Percentiles rank a stretch among this genome's conserved stretches.
Evolutionary conservation across 53 echinoderm and acorn worm genomes (phyloP).

Genomic region (Echinometra lucunter): DNA sequence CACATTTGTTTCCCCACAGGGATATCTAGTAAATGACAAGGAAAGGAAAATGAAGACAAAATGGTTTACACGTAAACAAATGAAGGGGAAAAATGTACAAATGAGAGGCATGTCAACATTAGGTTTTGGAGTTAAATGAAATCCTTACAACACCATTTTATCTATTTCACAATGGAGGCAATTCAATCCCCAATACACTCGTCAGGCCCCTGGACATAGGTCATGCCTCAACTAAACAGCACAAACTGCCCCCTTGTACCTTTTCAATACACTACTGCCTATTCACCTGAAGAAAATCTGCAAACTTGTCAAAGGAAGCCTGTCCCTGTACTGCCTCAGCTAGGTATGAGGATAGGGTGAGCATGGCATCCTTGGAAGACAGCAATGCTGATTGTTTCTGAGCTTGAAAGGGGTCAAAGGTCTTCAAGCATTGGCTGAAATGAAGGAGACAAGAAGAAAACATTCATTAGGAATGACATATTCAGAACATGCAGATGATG

Average conservation of each 20-base stretch:
- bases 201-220: no score
- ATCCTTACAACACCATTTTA: no score
- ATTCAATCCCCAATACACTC: no score
- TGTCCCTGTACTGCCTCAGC: slow-evolving; percentile 49
- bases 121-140: background rate
- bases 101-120: background rate
- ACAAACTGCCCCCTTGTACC: no score
- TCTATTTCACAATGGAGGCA: no score
- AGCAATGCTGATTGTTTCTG: slow-evolving; percentile 83
- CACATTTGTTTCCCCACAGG: slow-evolving; percentile 97
- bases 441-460: background rate
- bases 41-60: background rate
- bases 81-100: no score
- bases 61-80: background rate
- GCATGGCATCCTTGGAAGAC: slow-evolving; percentile 77
- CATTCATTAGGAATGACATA: no score
- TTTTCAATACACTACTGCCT: background rate
- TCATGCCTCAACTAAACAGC: no score
- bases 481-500: no score
- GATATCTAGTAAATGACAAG: slow-evolving; percentile 76
- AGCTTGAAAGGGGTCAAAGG: slow-evolving; percentile 91
- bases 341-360: slow-evolving; percentile 71
- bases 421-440: slow-evolving; percentile 76
- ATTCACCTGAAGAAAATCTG: slow-evolving; percentile 92
- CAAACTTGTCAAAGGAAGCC: slow-evolving; percentile 71